Percentiles rank a stretch among this genome's conserved stretches.
Evolutionary conservation across 2,113 vertebrate species (phyloP).

Genomic region (Entomyzon cyanotis): DNA sequence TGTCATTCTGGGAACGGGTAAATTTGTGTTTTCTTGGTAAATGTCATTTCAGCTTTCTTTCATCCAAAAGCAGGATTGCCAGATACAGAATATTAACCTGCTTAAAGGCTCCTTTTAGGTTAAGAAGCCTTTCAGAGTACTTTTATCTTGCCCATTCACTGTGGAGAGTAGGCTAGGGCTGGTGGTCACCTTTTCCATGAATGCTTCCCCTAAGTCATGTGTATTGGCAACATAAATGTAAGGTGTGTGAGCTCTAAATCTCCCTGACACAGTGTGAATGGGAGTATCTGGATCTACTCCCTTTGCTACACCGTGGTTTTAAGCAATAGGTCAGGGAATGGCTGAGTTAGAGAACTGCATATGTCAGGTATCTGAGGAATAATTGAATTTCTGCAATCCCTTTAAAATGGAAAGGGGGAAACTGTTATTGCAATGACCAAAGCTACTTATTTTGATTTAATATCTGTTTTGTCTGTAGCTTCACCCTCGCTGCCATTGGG

Average conservation of each 20-base stretch:
- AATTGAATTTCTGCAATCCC: not conserved
- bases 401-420: not conserved
- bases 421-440: not conserved
- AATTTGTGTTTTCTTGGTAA: not conserved
- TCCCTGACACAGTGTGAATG: not conserved
- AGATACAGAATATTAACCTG: not conserved
- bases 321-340: not conserved
- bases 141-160: not conserved
- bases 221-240: not conserved
- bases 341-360: not conserved
- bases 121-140: not conserved
- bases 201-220: not conserved
- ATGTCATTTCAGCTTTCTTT: not conserved
- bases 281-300: not conserved
- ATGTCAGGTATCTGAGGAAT: not conserved
- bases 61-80: not conserved
- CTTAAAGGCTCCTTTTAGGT: not conserved
- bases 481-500: conserved; percentile 86
- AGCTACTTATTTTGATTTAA: not conserved
- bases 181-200: not conserved
- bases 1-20: rapidly evolving
- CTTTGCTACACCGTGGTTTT: not conserved
- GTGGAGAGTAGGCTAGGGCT: not conserved
- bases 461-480: conserved; percentile 66
- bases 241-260: not conserved